These are phyloP conservation scores for Dynastes grantii DNA, from an alignment of 2,888 invertebrate species.

Conservation along the genomic window DNA sequence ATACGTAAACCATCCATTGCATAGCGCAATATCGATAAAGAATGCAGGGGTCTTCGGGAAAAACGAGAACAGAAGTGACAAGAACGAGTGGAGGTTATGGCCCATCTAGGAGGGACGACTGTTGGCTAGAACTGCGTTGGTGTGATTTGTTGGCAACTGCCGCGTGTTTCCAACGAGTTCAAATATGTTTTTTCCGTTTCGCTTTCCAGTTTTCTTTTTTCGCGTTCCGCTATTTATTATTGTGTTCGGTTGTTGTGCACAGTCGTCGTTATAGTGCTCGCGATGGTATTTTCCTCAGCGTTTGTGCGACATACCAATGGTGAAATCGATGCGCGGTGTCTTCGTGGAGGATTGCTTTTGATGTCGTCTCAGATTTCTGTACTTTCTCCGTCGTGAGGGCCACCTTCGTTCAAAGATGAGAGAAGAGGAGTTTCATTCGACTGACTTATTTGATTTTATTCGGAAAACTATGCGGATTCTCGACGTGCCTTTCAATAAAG, in stretches of 20 bases:
- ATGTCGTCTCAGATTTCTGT: constrained; percentile 25
- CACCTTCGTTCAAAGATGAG: not conserved
- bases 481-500: not conserved
- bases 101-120: constrained; percentile 25
- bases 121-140: constrained; percentile 44
- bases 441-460: constrained; percentile 20
- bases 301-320: constrained; percentile 6
- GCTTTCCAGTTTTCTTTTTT: not conserved
- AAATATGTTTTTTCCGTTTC: constrained; percentile 10
- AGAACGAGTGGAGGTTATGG: constrained; percentile 43
- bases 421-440: not conserved
- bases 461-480: not conserved
- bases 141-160: constrained; percentile 47
- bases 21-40: constrained; percentile 20
- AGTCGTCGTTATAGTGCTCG: constrained; percentile 12
- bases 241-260: constrained; percentile 17
- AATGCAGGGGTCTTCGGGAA: constrained; percentile 6
- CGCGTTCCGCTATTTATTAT: constrained; percentile 22
- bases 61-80: constrained; percentile 6
- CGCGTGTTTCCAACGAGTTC: constrained; percentile 46
- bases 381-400: not conserved
- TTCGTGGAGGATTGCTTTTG: constrained; percentile 12
- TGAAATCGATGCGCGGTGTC: constrained; percentile 11
- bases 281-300: not conserved
- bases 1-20: constrained; percentile 37